Base-by-base conservation (phyloP, 2,113 vertebrate genomes). In the Stegastes partitus region DNA sequence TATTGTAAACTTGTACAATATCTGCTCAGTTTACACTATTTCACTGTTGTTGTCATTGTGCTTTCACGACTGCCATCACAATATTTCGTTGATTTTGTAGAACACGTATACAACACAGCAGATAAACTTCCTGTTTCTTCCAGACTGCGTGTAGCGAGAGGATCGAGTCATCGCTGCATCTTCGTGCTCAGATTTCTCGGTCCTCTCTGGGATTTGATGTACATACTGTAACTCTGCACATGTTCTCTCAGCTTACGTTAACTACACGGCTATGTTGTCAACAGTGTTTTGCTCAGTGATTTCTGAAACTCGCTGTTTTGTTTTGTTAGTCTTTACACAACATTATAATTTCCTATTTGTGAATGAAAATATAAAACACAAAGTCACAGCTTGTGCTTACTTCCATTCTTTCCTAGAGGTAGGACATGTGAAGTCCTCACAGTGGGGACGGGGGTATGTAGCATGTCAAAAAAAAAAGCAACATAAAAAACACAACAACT, bases 181-280 rank as follows among this genome's bases (percentile, higher is more conserved):
- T 63, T 53, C 47, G 51, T 31, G 5, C 63, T 65, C 57, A 58
- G 56, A 47, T 57, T 28, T 76, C 25, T 79, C 26, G 23, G 39
- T 50, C 50, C 21, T 74, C 45, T 55, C 53, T 63, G 57, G 65
- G 75, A 54, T 72, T 42, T 73, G 54, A 68, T 83, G 89, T 91
- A 87, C 79, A 79, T 82, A 80, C 61, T 59, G 74, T 81, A 59
- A 74, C 69, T 55, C 34, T 73, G 72, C 65, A 68, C 79, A 34
- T 68, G 94, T 94, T 93, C 93, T 81, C 53, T 77, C 81, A 71
- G 93, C 94, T 95, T 93, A 93, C 94, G 93, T 93, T 93, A 94
- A 95, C 94, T 93, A 94, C 92, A 90, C 83, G 89, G 90, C 81
- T 82, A 47, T 87, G 78, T 86, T 85, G 80, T 90, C 84, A 81